These are phyloP conservation scores for Tuberolachnus salignus DNA, from an alignment of 2,888 invertebrate genomes.

Conservation along the genomic window DNA sequence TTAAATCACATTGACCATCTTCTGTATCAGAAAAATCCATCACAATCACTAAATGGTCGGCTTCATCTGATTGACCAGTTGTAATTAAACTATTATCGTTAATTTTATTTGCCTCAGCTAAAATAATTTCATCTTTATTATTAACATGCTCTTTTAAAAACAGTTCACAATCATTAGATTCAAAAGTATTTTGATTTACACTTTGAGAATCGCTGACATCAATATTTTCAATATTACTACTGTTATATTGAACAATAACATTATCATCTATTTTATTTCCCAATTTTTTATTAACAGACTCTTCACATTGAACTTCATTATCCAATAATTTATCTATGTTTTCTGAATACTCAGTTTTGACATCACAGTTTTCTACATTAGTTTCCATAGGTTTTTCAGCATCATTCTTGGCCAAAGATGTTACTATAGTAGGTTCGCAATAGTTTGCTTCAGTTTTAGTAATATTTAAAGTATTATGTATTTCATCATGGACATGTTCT, in stretches of 20 bases:
- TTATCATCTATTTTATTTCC: not conserved
- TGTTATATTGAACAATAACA: not conserved
- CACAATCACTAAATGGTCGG: not conserved
- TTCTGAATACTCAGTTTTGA: not conserved
- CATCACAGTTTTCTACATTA: not conserved
- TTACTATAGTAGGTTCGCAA: not conserved
- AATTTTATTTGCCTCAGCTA: not conserved
- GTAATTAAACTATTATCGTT: not conserved
- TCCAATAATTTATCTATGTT: not conserved
- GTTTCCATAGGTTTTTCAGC: not conserved
- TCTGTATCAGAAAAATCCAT: not conserved
- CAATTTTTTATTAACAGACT: not conserved
- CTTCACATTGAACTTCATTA: not conserved
- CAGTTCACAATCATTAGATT: not conserved
- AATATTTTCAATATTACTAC: slow-evolving; percentile 2
- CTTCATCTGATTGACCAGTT: not conserved
- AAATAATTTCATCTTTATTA: not conserved
- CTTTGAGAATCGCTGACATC: not conserved
- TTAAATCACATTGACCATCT: not conserved
- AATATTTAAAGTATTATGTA: not conserved
- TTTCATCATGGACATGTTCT: slow-evolving; percentile 16
- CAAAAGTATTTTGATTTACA: not conserved
- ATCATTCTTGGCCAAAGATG: too few species aligned
- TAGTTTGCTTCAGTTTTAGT: not conserved
- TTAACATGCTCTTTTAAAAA: not conserved